These are phyloP conservation scores for Eubasilissa regina DNA, from an alignment of 1,140 invertebrate species.

Conservation along the genomic window DNA sequence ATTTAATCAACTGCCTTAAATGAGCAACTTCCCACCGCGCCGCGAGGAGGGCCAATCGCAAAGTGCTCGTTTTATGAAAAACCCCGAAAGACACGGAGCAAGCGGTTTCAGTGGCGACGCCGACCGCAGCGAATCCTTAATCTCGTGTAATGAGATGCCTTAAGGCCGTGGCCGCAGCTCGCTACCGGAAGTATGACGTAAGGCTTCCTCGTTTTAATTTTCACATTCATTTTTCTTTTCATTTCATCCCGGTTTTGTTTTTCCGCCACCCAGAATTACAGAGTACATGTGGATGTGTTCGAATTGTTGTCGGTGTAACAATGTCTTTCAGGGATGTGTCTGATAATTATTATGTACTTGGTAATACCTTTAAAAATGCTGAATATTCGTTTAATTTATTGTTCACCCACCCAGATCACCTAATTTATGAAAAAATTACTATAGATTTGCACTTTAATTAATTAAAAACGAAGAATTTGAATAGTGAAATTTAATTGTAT, in stretches of 20 bases:
- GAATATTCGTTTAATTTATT: too few relatives aligned
- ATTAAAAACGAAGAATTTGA: too few relatives aligned
- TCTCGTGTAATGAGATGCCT: constrained; percentile 50
- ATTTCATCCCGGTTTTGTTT: constrained; percentile 15
- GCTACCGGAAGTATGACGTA: constrained; percentile 35
- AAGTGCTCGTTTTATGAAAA: constrained; percentile 12
- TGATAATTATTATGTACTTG: too few relatives aligned
- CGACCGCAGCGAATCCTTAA: constrained; percentile 47
- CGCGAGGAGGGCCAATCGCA: background rate
- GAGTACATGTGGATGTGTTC: constrained; percentile 12
- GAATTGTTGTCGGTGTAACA: constrained; percentile 20
- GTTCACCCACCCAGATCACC: too few relatives aligned
- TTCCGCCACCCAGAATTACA: constrained; percentile 18
- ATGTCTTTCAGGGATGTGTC: constrained; percentile 5
- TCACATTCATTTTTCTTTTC: constrained; percentile 39
- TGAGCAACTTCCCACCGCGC: too few relatives aligned
- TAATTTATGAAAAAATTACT: too few relatives aligned
- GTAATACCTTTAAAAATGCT: too few relatives aligned
- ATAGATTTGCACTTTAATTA: too few relatives aligned
- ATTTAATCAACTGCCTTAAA: too few relatives aligned
- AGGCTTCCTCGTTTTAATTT: constrained; percentile 47
- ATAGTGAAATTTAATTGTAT: too few relatives aligned
- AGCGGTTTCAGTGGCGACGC: constrained; percentile 34
- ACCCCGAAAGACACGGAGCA: constrained; percentile 28
- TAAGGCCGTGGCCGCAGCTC: background rate